These are phyloP conservation scores for Prenolepis imparis DNA, from an alignment of 2,888 invertebrate species.

Conservation along the genomic window DNA sequence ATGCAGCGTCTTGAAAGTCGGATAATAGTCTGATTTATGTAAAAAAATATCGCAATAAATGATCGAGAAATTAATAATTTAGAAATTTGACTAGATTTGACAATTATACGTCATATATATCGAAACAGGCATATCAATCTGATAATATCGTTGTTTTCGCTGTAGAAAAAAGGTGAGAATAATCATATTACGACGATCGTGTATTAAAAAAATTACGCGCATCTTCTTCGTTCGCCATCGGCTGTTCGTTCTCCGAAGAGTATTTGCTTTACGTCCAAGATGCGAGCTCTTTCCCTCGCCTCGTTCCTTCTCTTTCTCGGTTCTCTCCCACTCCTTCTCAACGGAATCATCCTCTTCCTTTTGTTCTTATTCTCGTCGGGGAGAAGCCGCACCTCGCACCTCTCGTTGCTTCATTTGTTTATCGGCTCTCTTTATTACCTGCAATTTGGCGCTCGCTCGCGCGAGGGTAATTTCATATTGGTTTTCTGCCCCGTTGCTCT, in stretches of 20 bases:
- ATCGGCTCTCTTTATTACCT: slow-evolving; percentile 84
- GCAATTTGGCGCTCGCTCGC: slow-evolving; percentile 84
- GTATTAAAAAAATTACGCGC: slow-evolving; percentile 59
- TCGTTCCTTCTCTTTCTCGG: slow-evolving; percentile 59
- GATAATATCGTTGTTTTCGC: not conserved
- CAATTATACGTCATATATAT: not conserved
- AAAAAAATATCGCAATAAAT: not conserved
- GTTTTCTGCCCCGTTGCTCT: slow-evolving; percentile 79
- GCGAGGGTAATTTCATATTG: slow-evolving; percentile 84
- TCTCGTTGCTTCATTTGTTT: slow-evolving; percentile 84
- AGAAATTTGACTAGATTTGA: not conserved
- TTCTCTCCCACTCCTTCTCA: slow-evolving; percentile 49
- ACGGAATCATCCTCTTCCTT: slow-evolving; percentile 45
- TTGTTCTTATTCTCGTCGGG: slow-evolving; percentile 57
- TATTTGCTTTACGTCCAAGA: slow-evolving; percentile 78
- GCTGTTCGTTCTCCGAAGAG: slow-evolving; percentile 54
- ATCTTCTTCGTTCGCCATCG: slow-evolving; percentile 29
- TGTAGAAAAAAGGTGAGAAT: not conserved
- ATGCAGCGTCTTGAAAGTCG: not conserved
- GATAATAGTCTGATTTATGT: not conserved
- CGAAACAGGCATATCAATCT: not conserved
- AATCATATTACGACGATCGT: not conserved
- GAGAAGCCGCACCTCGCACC: slow-evolving; percentile 75
- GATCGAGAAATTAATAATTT: not conserved
- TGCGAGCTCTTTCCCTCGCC: slow-evolving; percentile 58